These are phyloP conservation scores for Leptodactylus fallax DNA, from an alignment of 2,797 vertebrate genomes.

Conservation along the genomic window DNA sequence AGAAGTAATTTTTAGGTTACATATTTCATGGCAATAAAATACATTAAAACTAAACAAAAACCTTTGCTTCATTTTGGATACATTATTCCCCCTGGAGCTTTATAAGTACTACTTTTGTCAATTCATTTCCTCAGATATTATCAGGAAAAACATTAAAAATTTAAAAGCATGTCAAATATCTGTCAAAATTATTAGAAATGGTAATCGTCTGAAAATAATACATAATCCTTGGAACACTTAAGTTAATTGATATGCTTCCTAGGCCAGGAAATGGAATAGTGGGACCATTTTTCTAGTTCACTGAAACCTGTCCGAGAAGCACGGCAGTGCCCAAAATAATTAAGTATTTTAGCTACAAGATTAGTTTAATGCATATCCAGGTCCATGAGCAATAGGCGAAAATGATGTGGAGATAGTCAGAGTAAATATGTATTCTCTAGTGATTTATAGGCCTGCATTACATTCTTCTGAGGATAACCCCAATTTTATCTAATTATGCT, in stretches of 20 bases:
- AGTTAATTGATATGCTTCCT: slow-evolving; percentile 50
- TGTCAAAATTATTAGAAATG: slow-evolving; percentile 49
- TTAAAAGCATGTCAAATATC: slow-evolving; percentile 43
- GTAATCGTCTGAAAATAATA: slow-evolving; percentile 52
- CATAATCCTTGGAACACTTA: slow-evolving; percentile 40
- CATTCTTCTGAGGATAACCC: slow-evolving; percentile 26
- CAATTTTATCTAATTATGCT: slow-evolving; percentile 36
- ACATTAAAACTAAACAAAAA: neutral
- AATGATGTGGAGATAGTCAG: slow-evolving; percentile 25
- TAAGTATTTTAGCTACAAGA: slow-evolving; percentile 27
- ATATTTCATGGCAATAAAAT: neutral
- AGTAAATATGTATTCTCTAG: slow-evolving; percentile 22
- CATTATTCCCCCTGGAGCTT: neutral
- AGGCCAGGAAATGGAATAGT: slow-evolving; percentile 35
- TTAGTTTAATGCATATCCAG: slow-evolving; percentile 31
- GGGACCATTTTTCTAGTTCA: slow-evolving; percentile 31
- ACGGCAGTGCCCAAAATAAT: slow-evolving; percentile 32
- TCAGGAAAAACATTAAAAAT: slow-evolving; percentile 34
- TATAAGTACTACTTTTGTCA: slow-evolving; percentile 31
- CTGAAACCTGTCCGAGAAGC: slow-evolving; percentile 24
- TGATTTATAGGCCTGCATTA: slow-evolving; percentile 15
- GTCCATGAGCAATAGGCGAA: slow-evolving; percentile 17
- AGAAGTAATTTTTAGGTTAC: neutral
- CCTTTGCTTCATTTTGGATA: slow-evolving; percentile 21
- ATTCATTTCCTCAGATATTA: slow-evolving; percentile 40